These are phyloP conservation scores for Chromobotia macracanthus DNA, from an alignment of 2,797 vertebrate species.

Conservation along the genomic window DNA sequence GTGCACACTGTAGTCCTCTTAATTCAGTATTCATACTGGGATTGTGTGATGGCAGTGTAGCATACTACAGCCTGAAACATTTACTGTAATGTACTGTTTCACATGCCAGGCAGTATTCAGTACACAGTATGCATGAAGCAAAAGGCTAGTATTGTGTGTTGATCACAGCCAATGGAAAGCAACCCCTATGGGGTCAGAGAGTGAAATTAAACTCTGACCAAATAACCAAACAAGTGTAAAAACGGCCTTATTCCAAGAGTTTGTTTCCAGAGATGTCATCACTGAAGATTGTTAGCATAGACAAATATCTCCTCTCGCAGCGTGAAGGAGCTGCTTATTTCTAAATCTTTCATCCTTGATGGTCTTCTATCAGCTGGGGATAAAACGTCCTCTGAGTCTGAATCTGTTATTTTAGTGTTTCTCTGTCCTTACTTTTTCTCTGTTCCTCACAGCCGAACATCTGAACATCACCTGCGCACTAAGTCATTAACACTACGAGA, in stretches of 20 bases:
- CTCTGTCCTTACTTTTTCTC: not conserved
- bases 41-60: not conserved
- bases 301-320: constrained; percentile 1
- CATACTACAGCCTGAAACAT: not conserved
- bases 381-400: constrained; percentile 10
- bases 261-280: not conserved
- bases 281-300: constrained; percentile 15
- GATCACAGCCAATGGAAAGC: not conserved
- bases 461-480: constrained; percentile 9
- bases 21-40: no score
- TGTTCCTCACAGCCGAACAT: constrained; percentile 1
- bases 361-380: not conserved
- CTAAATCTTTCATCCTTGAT: constrained; percentile 3
- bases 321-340: not conserved
- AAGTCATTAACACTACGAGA: constrained; percentile 4
- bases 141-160: not conserved
- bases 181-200: not conserved
- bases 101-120: not conserved
- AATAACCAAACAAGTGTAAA: not conserved
- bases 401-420: constrained; percentile 3
- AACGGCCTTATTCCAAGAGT: not conserved
- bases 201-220: not conserved
- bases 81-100: not conserved
- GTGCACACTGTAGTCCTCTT: not conserved
- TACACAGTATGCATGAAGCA: not conserved